A percentile compares a stretch with the other conserved stretches of the same genome.
These are phyloP conservation scores for Drosophila pseudoananassae DNA, from an alignment of 1,140 invertebrate species.

Conservation along the genomic window DNA sequence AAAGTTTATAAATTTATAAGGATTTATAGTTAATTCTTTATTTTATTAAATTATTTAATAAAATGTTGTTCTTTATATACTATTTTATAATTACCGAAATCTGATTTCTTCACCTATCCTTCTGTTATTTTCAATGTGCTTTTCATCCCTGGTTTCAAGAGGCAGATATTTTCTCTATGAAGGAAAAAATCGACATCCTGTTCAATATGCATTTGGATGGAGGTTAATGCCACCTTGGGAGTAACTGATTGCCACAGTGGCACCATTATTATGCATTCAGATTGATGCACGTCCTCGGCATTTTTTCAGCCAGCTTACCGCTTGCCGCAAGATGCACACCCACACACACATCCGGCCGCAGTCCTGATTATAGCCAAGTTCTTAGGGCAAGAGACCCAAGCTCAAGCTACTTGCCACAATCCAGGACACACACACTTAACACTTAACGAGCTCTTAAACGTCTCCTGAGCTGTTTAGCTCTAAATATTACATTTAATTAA, in stretches of 20 bases:
- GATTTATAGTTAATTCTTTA: no score
- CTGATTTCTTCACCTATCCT: no score
- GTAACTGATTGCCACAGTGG: constrained; percentile 63
- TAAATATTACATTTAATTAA: constrained; percentile 65
- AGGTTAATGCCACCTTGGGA: constrained; percentile 58
- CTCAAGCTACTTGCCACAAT: constrained; percentile 14
- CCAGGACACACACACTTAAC: constrained; percentile 15
- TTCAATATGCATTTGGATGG: constrained; percentile 62
- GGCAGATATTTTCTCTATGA: constrained; percentile 18
- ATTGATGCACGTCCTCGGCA: constrained; percentile 64
- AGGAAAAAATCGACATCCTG: constrained; percentile 53
- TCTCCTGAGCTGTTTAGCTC: constrained; percentile 36
- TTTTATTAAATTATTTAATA: no score
- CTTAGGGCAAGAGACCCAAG: constrained; percentile 17
- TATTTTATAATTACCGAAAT: no score
- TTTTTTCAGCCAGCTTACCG: constrained; percentile 43
- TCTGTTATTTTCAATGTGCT: neutral
- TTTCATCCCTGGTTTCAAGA: constrained; percentile 4
- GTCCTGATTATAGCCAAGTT: constrained; percentile 42
- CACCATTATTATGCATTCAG: constrained; percentile 71
- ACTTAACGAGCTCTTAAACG: constrained; percentile 74
- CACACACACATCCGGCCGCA: constrained; percentile 16
- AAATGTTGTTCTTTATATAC: no score
- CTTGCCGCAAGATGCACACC: constrained; percentile 36
- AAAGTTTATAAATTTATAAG: neutral